Base-by-base conservation (phyloP, 1,140 invertebrate species). In the Mactra quadrangularis region DNA sequence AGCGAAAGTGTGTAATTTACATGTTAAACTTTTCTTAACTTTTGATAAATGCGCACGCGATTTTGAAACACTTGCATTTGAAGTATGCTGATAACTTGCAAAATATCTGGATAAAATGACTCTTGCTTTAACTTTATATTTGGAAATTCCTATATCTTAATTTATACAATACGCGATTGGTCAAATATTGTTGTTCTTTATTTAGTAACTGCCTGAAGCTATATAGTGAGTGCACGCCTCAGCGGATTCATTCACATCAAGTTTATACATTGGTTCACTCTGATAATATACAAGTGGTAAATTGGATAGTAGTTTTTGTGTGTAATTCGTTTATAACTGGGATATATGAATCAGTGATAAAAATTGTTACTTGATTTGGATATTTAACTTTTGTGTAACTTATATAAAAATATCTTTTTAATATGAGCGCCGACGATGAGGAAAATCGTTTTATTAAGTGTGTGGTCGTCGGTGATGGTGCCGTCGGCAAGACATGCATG, bases 401-500 rank as follows among this genome's bases (percentile, higher is more conserved):
- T 19, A 11, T 70, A 41, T 17, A 66, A 11, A 38, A 6, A 27
- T 74, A 7, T 27, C n/a, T 62, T 35, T 62, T 19, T 19, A 72
- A 35, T 47, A 60, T 62, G 72, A 62, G 55, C n/a, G 78, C 47
- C 9, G 66, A 72, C 7, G 55, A 70, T 22, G 78, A 72, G 17
- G 87, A 86, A 60, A 66, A 77, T 33, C 82, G 76, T 31, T 86
- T 87, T 57, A 89, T 89, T 57, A 91, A 91, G 70, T 89, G 88
- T 60, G 88, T 90, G 27, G 87, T 91, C 22, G 90, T 90, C n/a
- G 90, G 88, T 7, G 89, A 90, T 62, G 89, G 89, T 0, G 88
- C 87, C 0, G 85, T 90, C 6, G 89, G 89, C 0, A 90, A 90
- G 62, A 90, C 89, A 7, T 90, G 91, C 72, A 85, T 92, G 87